Evolutionary conservation across 1,140 invertebrate genomes (phyloP).

Genomic region (Drosophila tsacasi): DNA sequence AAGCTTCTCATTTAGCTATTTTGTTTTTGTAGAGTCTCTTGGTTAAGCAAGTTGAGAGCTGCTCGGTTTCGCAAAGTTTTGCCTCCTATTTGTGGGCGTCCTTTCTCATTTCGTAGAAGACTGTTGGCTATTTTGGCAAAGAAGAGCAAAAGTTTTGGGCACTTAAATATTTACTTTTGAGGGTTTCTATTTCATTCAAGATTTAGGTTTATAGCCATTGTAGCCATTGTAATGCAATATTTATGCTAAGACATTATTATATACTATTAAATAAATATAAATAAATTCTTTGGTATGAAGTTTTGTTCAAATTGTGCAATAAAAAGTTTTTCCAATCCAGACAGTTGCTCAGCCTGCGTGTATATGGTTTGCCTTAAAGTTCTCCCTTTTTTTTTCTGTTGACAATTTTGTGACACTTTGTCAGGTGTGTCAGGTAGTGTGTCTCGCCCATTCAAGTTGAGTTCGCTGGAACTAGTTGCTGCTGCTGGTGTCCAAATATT

Average conservation of each 20-base stretch:
- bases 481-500: constrained; percentile 52
- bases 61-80: neutral
- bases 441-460: constrained; percentile 14
- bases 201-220: neutral
- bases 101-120: constrained; percentile 13
- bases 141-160: constrained; percentile 8
- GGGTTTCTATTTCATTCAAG: neutral
- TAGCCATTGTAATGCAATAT: neutral
- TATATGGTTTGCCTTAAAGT: constrained; percentile 13
- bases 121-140: constrained; percentile 9
- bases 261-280: neutral
- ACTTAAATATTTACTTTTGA: constrained; percentile 5
- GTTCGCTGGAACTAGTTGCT: constrained; percentile 6
- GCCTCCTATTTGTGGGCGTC: constrained; percentile 7
- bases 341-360: neutral
- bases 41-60: neutral
- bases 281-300: neutral
- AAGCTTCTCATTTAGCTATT: too few relatives aligned
- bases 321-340: neutral
- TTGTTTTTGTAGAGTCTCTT: too few relatives aligned
- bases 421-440: neutral
- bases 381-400: neutral
- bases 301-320: neutral
- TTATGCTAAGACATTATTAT: neutral
- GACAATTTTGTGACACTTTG: constrained; percentile 38